Conservation (phyloP, 1,140 invertebrate species). For the Tenebrio molitor region DNA sequence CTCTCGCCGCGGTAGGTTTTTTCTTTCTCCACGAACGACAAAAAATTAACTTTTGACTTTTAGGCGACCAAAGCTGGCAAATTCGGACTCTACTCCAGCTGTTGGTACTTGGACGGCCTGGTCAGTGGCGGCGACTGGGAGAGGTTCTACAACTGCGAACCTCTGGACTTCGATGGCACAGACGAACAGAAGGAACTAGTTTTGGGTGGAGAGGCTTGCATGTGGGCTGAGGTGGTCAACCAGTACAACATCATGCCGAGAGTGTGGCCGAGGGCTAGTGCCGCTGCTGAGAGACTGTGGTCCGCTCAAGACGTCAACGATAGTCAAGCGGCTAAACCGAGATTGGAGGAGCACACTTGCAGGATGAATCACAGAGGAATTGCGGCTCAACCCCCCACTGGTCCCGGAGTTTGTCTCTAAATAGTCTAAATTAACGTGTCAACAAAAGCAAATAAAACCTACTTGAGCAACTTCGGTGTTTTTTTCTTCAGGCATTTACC, state of each 20-base stretch:
- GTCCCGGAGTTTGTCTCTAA: constrained; percentile 73
- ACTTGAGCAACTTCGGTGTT: no score
- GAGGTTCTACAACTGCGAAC: constrained; percentile 84
- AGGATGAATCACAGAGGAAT: constrained; percentile 82
- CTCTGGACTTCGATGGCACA: constrained; percentile 71
- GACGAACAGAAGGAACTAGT: constrained; percentile 69
- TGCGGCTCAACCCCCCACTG: constrained; percentile 79
- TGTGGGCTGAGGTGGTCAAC: constrained; percentile 94
- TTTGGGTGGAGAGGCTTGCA: constrained; percentile 90
- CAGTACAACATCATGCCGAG: constrained; percentile 71
- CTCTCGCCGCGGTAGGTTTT: constrained; percentile 46
- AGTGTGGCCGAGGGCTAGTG: constrained; percentile 85
- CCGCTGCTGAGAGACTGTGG: constrained; percentile 91
- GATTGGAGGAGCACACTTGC: constrained; percentile 89
- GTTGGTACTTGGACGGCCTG: constrained; percentile 90
- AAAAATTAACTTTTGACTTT: no score
- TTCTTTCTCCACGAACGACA: no score
- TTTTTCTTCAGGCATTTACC: no score
- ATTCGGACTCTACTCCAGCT: constrained; percentile 78
- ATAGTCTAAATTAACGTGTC: constrained; percentile 4
- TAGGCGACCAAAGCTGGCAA: constrained; percentile 73
- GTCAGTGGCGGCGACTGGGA: constrained; percentile 81
- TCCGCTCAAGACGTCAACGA: constrained; percentile 63
- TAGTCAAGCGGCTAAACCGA: constrained; percentile 55
- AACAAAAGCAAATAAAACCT: no score